phyloP scores from a whole-genome alignment of 2,797 vertebrate genomes.

The Cossypha niveicapilla region DNA sequence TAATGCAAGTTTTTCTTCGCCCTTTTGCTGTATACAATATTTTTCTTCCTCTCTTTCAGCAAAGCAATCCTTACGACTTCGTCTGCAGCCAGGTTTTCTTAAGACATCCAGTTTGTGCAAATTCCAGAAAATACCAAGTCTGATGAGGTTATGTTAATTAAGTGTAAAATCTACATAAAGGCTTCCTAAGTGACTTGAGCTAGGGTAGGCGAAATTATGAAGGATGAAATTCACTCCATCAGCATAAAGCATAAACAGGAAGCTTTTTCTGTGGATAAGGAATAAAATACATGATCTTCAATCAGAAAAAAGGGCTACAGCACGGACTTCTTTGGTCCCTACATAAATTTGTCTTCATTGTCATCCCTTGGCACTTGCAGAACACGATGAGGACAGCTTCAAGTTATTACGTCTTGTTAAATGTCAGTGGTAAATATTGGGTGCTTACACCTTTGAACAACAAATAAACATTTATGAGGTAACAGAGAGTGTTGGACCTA shows the following conservation, averaged over 20 bases:
- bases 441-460: not conserved
- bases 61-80: not conserved
- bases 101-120: constrained; percentile 15
- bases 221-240: constrained; percentile 48
- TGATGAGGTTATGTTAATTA: constrained; percentile 60
- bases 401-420: not conserved
- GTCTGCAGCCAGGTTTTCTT: not conserved
- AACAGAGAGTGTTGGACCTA: not conserved
- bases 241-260: constrained; percentile 53
- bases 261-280: not conserved
- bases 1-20: constrained; percentile 52
- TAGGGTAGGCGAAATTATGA: constrained; percentile 18
- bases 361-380: not conserved
- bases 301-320: not conserved
- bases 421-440: not conserved
- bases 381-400: not conserved
- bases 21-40: constrained; percentile 34
- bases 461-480: not conserved
- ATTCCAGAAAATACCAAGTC: constrained; percentile 29
- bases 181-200: constrained; percentile 49
- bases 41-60: constrained; percentile 1
- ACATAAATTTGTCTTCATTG: not conserved
- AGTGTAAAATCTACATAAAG: constrained; percentile 57
- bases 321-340: not conserved
- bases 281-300: constrained; percentile 8